Percentiles rank a stretch among this genome's conserved stretches.
Conservation (phyloP, 2,113 vertebrate genomes). For the Murina feae region DNA sequence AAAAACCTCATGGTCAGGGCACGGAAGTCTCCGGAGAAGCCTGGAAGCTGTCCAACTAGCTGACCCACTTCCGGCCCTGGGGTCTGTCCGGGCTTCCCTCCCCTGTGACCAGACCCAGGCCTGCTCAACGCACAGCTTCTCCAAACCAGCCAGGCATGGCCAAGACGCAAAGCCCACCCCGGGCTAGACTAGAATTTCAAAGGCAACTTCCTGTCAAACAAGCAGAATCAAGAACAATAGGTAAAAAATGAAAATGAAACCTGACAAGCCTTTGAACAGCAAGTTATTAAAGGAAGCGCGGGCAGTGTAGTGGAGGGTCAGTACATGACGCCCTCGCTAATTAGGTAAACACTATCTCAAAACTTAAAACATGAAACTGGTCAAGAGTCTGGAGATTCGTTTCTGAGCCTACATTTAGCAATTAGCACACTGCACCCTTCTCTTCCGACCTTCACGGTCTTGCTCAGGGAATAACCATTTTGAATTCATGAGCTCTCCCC, state of each 20-base stretch:
- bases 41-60: not conserved
- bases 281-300: not conserved
- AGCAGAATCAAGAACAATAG: not conserved
- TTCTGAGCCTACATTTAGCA: not conserved
- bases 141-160: not conserved
- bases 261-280: not conserved
- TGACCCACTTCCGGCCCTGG: not conserved
- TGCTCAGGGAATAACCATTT: not conserved
- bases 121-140: not conserved
- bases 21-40: not conserved
- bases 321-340: not conserved
- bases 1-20: not conserved
- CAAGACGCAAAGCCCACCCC: not conserved
- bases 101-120: not conserved
- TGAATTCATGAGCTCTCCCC: not conserved
- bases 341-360: not conserved
- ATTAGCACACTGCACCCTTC: not conserved
- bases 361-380: not conserved
- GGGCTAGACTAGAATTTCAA: not conserved
- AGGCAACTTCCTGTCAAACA: not conserved
- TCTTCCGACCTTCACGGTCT: not conserved
- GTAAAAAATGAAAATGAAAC: not conserved
- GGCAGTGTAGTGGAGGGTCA: not conserved
- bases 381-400: not conserved
- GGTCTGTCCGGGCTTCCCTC: not conserved